Evolutionary conservation across 1,140 invertebrate genomes (phyloP).

Genomic region (Thrips palmi): DNA sequence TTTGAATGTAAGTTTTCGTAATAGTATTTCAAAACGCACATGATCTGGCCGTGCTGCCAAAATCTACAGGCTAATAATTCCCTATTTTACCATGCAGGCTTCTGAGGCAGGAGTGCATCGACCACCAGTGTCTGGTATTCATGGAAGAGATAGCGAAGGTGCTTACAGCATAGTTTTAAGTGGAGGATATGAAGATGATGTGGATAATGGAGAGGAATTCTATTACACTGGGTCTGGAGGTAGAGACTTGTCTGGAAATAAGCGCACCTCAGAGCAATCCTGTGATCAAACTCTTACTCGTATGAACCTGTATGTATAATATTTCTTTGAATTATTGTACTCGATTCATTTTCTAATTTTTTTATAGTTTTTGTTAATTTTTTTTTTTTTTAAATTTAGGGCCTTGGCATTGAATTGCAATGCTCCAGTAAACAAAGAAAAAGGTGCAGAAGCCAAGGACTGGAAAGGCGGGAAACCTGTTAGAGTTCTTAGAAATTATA

Average conservation of each 20-base stretch:
- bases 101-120: conserved; percentile 68
- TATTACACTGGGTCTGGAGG: conserved; percentile 72
- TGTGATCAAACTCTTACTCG: conserved; percentile 61
- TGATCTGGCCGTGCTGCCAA: too few species aligned
- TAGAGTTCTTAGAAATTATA: conserved; percentile 59
- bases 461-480: conserved; percentile 63
- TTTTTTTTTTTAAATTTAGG: conserved; percentile 23
- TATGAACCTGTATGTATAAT: conserved; percentile 45
- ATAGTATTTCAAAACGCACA: background rate
- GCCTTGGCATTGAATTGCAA: conserved; percentile 65
- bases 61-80: too few species aligned
- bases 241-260: conserved; percentile 64
- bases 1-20: conserved; percentile 39
- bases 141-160: conserved; percentile 58
- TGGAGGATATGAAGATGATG: conserved; percentile 75
- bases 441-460: conserved; percentile 48
- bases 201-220: conserved; percentile 67
- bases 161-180: conserved; percentile 72
- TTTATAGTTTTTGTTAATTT: conserved; percentile 2
- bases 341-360: background rate
- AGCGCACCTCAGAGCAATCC: conserved; percentile 59
- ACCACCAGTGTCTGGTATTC: conserved; percentile 69
- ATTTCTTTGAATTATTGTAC: background rate
- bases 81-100: conserved; percentile 27
- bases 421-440: conserved; percentile 36